Evolutionary conservation across 1,140 invertebrate genomes (phyloP), one percentile per base, ranked within the genome.

Genomic region (Hydropsyche tenuis): DNA sequence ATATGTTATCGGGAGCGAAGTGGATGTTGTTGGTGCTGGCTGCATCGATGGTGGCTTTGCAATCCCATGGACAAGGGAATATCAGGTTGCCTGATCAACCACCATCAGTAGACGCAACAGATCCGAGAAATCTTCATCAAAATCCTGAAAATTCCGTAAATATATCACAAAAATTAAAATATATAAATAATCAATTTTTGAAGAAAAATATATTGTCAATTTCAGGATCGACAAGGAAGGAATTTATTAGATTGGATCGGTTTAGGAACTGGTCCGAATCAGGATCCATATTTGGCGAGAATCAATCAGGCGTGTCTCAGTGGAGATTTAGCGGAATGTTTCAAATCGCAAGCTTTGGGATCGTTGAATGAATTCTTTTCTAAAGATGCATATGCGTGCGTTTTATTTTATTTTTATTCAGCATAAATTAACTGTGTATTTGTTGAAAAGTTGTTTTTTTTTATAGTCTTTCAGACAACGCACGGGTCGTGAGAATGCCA

Each of bases 251-350:
- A 93, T 79, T 92, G 90, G 87, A 88, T 94, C 23, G 92, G 92
- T 5, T 80, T 93, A 16, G 90, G 90, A 3, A 89, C 89, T 0
- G 89, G 89, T 30, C 85, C 86, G 60, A 87, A 93, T 70, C 87
- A 90, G 5, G 92, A 94, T 84, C 91, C 92, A 0, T 94, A 92
- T 81, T 81, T 93, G 73, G 88, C 90, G 16, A 88, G 87, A 78
- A 86, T 89, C 0, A 93, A 93, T 56, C 83, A 89, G 73, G 89
- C 87, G 65, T 94, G 92, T 77, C 80, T 93, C 45, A 89, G 86
- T 73, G 92, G 92, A 0, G 92, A 93, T 79, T 83, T 94, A 0
- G 90, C 91, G 1, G 92, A 93, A 78, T 94, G 92, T 79, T 93
- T 94, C 78, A 94, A 93, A 79, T 92, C 90, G 0, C 87, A 90